Base-by-base conservation (phyloP, 2,888 invertebrate species). In the Latrodectus hesperus region DNA sequence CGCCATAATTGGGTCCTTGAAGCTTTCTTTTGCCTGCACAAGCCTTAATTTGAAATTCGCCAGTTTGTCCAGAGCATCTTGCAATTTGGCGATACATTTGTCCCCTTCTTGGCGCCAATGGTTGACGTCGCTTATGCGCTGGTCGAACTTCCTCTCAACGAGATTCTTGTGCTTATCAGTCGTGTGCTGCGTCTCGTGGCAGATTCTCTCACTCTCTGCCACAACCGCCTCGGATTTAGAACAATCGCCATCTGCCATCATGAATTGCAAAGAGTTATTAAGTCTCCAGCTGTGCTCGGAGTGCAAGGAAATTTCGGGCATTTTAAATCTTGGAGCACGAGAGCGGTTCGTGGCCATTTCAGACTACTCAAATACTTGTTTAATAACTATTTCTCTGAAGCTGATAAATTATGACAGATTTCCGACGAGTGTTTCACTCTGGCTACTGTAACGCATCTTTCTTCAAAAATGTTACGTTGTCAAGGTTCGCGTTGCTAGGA, bases 71-170 rank as follows among this genome's bases (percentile, higher is more conserved):
- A 87, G 52, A 9, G 49, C n/a, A 9, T 87, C 87, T 10, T 82
- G 73, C 16, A 87, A 74, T 51, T 74, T 82, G 11, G 82, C 72
- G 22, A 82, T 78, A 26, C 64, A 55, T 17, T 68, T 78, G 53
- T 87, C 82, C 9, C 77, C 73, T 55, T 87, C 87, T 22, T 73
- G 65, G 22, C 82, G 71, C 87, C 87, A 87, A 17, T 82, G 51
- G 52, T 87, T 70, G 64, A 87, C 87, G 38, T 87, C 87, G 9
- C 77, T 71, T n/a, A 87, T 87, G n/a, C 87, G 64, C 49, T 82
- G 78, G 55, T 87, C 87, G 26, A 81, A 87, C 38, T 82, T 82
- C 26, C 87, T 72, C 22, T 87, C 87, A 12, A 87, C 87, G n/a
- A 78, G 82, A 5, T 55, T 64, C 17, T 82, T 87, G 26, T 55